Base-by-base conservation (phyloP, 2,888 invertebrate genomes). In the Halocaridina rubra region DNA sequence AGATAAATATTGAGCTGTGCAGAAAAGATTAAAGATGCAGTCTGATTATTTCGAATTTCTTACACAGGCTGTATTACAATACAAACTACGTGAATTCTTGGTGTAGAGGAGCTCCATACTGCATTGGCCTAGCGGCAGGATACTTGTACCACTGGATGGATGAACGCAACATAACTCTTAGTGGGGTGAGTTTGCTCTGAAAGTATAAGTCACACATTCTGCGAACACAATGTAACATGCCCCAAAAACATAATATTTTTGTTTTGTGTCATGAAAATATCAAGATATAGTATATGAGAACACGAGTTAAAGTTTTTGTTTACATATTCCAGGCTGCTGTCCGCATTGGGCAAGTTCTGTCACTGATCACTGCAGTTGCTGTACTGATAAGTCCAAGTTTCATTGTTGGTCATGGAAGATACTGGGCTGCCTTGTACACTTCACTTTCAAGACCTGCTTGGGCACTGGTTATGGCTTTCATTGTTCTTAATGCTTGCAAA, bases 71-170 rank as follows among this genome's bases (percentile, higher is more conserved):
- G 64, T 84, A 67, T 74, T 84, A 84, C 67, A 78, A 46, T 19
- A 16, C 46, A 16, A 64, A 74, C 74, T 84, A 84, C 61, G 61
- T 79, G 19, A 32, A 53, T 67, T 78, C 84, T 7, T 84, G 84
- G 84, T 84, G 84, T 46, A 72, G 84, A 4, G 84, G 79, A 7
- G 84, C 78, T 13, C 79, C 84, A 5, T 84, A 84, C 39, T 27
- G 67, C 22, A 64, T 84, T 46, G 84, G 84, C 19, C 57, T 84
- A 16, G 71, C 72, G n/a, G 75, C 84, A 2, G 84, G 78, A 22
- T 46, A 39, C 13, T 74, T 79, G 24, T 79, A 74, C 53, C 74
- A 67, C 30, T 72, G 61, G 69, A 53, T 82, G 59, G 13, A 71
- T 16, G 61, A 72, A 2, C 53, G 78, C 77, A 29, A 71, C 75